Evolutionary conservation across 2,113 vertebrate species (phyloP), one percentile per base, ranked within the genome.

Genomic region (Strix uralensis): DNA sequence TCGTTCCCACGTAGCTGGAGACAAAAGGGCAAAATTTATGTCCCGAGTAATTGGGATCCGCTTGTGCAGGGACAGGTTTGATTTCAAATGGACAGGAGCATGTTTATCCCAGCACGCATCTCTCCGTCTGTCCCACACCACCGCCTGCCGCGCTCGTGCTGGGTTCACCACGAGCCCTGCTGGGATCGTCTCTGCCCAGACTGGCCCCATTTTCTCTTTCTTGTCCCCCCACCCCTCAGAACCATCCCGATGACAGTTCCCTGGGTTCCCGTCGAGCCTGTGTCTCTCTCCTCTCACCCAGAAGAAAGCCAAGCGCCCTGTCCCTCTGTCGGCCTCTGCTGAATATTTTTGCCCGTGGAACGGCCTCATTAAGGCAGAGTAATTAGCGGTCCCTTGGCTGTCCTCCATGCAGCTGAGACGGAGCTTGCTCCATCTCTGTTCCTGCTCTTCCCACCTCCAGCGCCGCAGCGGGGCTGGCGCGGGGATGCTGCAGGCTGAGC

Each of bases 341-440:
- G 85, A 72, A 63, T 90, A 67, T 82, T 90, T 81, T 67, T 93
- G 66, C 79, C 75, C 5, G 2, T 86, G 94, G 75, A 94, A 86
- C 2, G 69, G 91, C 59, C 96, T 96, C 95, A 95, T 97, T 97
- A 97, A 92, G 87, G 91, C 92, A 65, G 26, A 86, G 75, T 87
- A 94, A 96, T 96, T 96, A 96, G 95, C 20, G 1, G 80, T 86
- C 80, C 90, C 92, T 97, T 96, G 96, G 95, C 95, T 83, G 91
- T 88, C 88, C 96, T 97, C 96, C 92, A 71, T 1, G 17, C 71
- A 69, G 86, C 91, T 38, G 47, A 85, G 73, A 80, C 5, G 11
- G 65, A 75, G 84, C 44, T 32, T 8, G 12, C 73, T 88, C 93
- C 72, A 18, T 65, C 87, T 29, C 73, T 16, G 29, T 51, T 70